These are phyloP conservation scores for Zaprionus obscuricornis DNA, from an alignment of 2,888 invertebrate species.

Conservation along the genomic window DNA sequence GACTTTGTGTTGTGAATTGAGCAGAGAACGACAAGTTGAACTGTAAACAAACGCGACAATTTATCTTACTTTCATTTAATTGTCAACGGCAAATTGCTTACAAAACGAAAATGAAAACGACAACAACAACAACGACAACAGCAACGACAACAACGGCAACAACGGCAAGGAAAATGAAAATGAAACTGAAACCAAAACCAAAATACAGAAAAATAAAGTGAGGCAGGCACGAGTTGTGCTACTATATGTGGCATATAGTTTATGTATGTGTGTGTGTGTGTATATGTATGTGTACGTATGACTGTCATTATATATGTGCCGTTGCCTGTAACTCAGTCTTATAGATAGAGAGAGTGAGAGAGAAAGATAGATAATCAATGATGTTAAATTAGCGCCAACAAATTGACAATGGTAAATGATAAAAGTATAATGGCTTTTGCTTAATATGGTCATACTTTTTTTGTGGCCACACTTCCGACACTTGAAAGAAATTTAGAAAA, in stretches of 20 bases:
- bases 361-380: constrained; percentile 70
- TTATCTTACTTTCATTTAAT: constrained; percentile 80
- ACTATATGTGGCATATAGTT: constrained; percentile 24
- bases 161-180: constrained; percentile 36
- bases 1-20: constrained; percentile 60
- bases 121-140: constrained; percentile 24
- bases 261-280: neutral
- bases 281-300: constrained; percentile 15
- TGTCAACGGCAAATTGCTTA: constrained; percentile 75
- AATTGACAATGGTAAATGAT: constrained; percentile 58
- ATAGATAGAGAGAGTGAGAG: too few species aligned
- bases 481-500: constrained; percentile 22
- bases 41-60: constrained; percentile 79
- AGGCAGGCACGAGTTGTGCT: too few species aligned
- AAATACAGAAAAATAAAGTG: too few species aligned
- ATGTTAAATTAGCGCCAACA: constrained; percentile 71
- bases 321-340: too few species aligned
- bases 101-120: constrained; percentile 51
- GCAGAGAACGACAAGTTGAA: constrained; percentile 67
- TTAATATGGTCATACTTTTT: constrained; percentile 8
- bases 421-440: constrained; percentile 26
- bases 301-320: too few species aligned
- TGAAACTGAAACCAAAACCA: constrained; percentile 40
- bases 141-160: constrained; percentile 27
- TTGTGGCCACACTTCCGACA: neutral